Base-by-base conservation (phyloP, 2,797 vertebrate genomes). In the Sarcoramphus papa region DNA sequence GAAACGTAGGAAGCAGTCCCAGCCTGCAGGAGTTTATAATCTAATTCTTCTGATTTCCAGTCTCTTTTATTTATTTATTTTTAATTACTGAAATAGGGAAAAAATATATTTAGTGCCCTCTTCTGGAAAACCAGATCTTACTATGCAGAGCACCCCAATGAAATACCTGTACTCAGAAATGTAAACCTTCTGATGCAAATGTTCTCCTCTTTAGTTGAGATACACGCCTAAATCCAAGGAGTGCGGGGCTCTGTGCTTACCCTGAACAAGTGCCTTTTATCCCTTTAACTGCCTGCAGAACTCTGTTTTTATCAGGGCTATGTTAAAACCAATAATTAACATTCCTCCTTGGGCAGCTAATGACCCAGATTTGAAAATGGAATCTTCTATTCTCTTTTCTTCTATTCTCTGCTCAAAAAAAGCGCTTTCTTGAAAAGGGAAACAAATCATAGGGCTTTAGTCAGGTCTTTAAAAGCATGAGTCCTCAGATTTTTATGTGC, bases 31-130 rank as follows among this genome's bases (percentile, higher is more conserved):
- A 74, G 37, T 84, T 94, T 83, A 18, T 74, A 77, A 80, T 82
- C 22, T 47, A 88, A 78, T 91, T 91, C 6, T 84, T 86, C 37
- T 73, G 20, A 31, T 45, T 89, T 88, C 10, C 13, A 31, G 28
- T 63, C 13, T 28, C 21, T 43, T 74, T 57, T 31, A 6, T 15
- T 54, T 85, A 45, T 51, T 84, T 31, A 35, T 68, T 85, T 73
- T 40, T 57, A 63, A 47, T 86, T 53, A 67, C 69, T 65, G 73
- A 82, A 93, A 50, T 53, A 88, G 25, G 30, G 53, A 74, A 80
- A 51, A 73, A 90, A 43, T 37, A 67, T 64, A 73, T 91, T 91
- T 85, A 96, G 77, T 93, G 88, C 80, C 94, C 69, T 87, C 88
- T 91, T 94, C 88, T 92, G 78, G 86, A 93, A 91, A 86, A 64